Percentiles rank a stretch among this genome's conserved stretches.
phyloP scores from a whole-genome alignment of 2,888 invertebrate species.

The Chrysolina oricalcia region DNA sequence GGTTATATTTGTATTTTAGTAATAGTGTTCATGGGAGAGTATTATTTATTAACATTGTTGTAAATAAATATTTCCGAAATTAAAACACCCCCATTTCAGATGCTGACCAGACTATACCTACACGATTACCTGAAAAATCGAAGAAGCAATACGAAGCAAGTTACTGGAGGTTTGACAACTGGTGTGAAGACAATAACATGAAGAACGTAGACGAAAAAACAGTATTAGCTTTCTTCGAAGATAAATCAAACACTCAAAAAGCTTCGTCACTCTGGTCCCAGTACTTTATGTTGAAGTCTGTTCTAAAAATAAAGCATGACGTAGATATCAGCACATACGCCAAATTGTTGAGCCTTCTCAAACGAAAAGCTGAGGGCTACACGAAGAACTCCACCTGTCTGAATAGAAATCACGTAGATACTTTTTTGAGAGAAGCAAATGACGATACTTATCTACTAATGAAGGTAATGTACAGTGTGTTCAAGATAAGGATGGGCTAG shows the following conservation, averaged over 20 bases:
- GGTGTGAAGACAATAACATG: slow-evolving; percentile 23
- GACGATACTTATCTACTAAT: slow-evolving; percentile 27
- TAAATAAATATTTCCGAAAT: background rate
- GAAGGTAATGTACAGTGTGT: slow-evolving; percentile 10
- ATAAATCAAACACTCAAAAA: slow-evolving; percentile 18
- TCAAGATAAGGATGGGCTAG: too few species aligned
- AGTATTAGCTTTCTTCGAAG: slow-evolving; percentile 27
- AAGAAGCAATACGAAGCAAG: slow-evolving; percentile 28
- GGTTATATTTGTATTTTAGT: too few species aligned
- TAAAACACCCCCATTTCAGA: background rate
- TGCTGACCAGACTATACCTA: background rate
- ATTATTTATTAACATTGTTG: too few species aligned
- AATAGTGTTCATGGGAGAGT: too few species aligned
- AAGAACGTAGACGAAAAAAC: slow-evolving; percentile 23
- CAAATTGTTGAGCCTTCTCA: slow-evolving; percentile 19
- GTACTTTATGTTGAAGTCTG: slow-evolving; percentile 38
- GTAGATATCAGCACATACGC: slow-evolving; percentile 30
- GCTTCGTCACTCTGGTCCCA: slow-evolving; percentile 24
- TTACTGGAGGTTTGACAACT: slow-evolving; percentile 22
- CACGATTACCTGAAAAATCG: slow-evolving; percentile 26
- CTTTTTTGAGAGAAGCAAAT: slow-evolving; percentile 31
- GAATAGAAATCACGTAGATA: slow-evolving; percentile 23
- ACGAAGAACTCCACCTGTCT: slow-evolving; percentile 26
- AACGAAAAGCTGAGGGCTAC: slow-evolving; percentile 25
- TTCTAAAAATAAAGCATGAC: slow-evolving; percentile 11